These are phyloP conservation scores for Apis cerana DNA, from an alignment of 1,140 invertebrate genomes.

Conservation along the genomic window DNA sequence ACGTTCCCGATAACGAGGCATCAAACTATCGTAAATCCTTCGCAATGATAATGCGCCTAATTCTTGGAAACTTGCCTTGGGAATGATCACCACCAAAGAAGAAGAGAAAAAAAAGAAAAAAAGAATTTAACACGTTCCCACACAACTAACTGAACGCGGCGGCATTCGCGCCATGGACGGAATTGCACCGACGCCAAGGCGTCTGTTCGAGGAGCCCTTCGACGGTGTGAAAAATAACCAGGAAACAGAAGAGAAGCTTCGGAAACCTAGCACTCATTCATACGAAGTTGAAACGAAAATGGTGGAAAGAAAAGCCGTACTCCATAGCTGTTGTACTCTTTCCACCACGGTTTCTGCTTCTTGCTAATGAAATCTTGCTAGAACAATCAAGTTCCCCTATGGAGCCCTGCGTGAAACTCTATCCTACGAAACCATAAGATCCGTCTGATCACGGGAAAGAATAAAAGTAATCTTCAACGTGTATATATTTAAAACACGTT, in stretches of 20 bases:
- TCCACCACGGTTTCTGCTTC: too few relatives aligned
- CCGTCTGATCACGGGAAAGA: neutral
- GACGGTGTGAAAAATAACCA: neutral
- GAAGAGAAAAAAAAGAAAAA: neutral
- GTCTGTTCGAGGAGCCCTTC: neutral
- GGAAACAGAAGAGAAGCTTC: neutral
- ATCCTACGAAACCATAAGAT: neutral
- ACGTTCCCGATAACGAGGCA: conserved; percentile 16
- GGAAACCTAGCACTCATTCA: neutral
- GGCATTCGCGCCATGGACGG: conserved; percentile 22
- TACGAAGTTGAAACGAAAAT: neutral
- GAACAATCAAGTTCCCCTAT: neutral
- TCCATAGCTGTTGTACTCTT: neutral
- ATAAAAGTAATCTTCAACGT: neutral
- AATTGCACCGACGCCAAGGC: conserved; percentile 19
- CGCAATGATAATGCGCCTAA: neutral
- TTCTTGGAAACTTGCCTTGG: neutral
- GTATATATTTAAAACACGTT: neutral
- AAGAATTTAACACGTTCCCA: neutral
- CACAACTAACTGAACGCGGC: neutral
- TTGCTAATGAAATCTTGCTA: neutral
- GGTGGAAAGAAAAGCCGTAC: neutral
- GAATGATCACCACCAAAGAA: neutral
- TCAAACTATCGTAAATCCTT: neutral
- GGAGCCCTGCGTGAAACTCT: neutral